A percentile compares a stretch with the other conserved stretches of the same genome.
Evolutionary conservation across 1,140 invertebrate species (phyloP).

Genomic region (Drosophila teissieri): DNA sequence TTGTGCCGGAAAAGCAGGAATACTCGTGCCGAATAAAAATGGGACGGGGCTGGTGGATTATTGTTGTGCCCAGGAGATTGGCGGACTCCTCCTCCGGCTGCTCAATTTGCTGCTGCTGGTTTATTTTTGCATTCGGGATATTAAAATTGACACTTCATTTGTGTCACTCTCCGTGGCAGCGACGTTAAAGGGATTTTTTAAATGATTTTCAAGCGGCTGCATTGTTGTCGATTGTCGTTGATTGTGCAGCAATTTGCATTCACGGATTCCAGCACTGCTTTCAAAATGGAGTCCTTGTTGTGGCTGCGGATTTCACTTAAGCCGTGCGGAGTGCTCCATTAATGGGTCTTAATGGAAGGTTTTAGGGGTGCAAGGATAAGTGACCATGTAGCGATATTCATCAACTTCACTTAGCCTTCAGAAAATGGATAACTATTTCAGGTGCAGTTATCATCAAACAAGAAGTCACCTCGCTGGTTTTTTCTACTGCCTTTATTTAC

Average conservation of each 20-base stretch:
- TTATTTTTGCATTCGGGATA: conserved; percentile 47
- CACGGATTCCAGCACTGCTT: conserved; percentile 5
- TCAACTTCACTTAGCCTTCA: too few relatives aligned
- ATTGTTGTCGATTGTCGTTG: conserved; percentile 19
- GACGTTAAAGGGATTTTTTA: conserved; percentile 41
- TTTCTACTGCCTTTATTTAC: conserved; percentile 16
- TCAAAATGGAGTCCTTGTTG: conserved; percentile 38
- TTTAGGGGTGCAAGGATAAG: not conserved
- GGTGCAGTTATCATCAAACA: not conserved
- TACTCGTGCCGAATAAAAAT: not conserved
- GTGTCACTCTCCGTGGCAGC: conserved; percentile 30
- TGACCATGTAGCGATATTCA: not conserved
- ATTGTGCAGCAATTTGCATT: conserved; percentile 44
- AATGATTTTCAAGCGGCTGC: conserved; percentile 32
- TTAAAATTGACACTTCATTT: conserved; percentile 72
- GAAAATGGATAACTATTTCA: too few relatives aligned
- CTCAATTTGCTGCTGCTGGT: conserved; percentile 61
- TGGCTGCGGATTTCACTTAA: conserved; percentile 37
- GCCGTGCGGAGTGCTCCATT: conserved; percentile 11
- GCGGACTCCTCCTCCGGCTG: conserved; percentile 19
- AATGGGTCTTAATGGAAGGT: not conserved
- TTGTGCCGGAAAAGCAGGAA: conserved; percentile 27
- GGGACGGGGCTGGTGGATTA: not conserved
- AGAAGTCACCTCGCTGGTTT: not conserved
- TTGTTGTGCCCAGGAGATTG: conserved; percentile 35